Evolutionary conservation across 1,140 invertebrate genomes (phyloP).

Genomic region (Trichomalopsis sarcophagae): DNA sequence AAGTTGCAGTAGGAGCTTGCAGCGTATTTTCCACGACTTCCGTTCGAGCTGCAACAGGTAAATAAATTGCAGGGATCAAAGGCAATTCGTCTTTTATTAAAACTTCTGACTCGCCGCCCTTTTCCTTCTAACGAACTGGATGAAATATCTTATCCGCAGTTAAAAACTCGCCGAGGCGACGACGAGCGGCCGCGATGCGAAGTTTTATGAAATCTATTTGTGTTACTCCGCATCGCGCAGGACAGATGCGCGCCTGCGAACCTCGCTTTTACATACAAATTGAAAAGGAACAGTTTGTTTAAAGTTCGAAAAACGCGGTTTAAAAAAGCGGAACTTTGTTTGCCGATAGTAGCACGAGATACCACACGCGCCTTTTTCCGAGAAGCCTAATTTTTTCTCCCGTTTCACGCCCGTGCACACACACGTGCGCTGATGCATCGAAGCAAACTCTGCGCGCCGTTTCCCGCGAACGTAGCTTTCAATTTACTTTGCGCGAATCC

Average conservation of each 20-base stretch:
- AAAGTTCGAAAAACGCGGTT: not conserved
- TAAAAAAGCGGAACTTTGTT: too few relatives aligned
- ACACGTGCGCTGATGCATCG: too few relatives aligned
- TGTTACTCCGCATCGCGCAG: too few relatives aligned
- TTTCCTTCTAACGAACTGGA: not conserved
- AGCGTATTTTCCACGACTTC: not conserved
- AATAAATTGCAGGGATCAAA: slow-evolving; percentile 30
- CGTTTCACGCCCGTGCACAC: too few relatives aligned
- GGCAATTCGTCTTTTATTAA: slow-evolving; percentile 36
- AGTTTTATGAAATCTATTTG: slow-evolving; percentile 18
- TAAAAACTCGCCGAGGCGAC: not conserved
- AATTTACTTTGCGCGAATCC: too few relatives aligned
- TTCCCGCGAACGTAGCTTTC: too few relatives aligned
- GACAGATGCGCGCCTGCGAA: not conserved
- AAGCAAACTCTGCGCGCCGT: too few relatives aligned
- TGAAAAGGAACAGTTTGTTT: not conserved
- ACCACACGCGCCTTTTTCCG: too few relatives aligned
- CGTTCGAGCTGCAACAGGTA: slow-evolving; percentile 26
- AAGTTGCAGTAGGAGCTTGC: too few relatives aligned
- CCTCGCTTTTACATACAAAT: not conserved
- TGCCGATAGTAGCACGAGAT: too few relatives aligned
- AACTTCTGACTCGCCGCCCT: not conserved
- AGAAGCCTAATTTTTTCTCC: too few relatives aligned
- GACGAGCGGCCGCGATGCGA: not conserved
- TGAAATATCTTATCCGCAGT: not conserved